Evolutionary conservation across 2,888 invertebrate species (phyloP), one percentile per base, ranked within the genome.

Genomic region (Tridacna gigas): DNA sequence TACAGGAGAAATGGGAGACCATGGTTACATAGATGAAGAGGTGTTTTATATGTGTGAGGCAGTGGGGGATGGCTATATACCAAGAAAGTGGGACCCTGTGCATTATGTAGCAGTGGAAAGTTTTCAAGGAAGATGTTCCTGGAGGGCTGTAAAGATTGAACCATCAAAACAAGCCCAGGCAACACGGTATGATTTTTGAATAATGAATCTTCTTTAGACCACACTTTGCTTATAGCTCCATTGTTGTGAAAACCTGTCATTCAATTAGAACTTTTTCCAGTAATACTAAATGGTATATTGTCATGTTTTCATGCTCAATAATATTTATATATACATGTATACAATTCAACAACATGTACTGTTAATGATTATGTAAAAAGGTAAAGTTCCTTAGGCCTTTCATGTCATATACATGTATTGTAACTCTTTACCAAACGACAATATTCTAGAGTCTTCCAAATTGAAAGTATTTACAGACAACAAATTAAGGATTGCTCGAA

Each of bases 1-100:
- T 15, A 89, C 91, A 0, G 90, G 89, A 20, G 86, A 88, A 13
- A 85, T 88, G 83, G 69, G 82, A 12, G 91, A 91, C 79, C 92
- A 92, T 90, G 94, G 93, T 0, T 94, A 92, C 79, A 92, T 94
- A n/a, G 90, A 92, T 74, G 89, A 87, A 18, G 93, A 94, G 69
- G 90, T 92, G 25, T 93, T 90, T 84, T 93, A 92, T 73, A 79
- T 81, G 11, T 37, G 73, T 37, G 78, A 80, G 22, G 88, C 84
- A 0, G 90, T 93, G 83, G 45, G 77, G 7, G 86, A 91, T 65
- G 90, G 90, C 0, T 93, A 89, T 76, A 66, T 71, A 0, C 93
- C 93, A 20, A 75, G 82, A 45, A 91, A 90, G 71, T 91, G 91
- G 86, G 93, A 93, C 65, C 74, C 74, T 37, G 93, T 93, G 1